Base-by-base conservation (phyloP, 2,888 invertebrate species). In the Chloromyia formosa region DNA sequence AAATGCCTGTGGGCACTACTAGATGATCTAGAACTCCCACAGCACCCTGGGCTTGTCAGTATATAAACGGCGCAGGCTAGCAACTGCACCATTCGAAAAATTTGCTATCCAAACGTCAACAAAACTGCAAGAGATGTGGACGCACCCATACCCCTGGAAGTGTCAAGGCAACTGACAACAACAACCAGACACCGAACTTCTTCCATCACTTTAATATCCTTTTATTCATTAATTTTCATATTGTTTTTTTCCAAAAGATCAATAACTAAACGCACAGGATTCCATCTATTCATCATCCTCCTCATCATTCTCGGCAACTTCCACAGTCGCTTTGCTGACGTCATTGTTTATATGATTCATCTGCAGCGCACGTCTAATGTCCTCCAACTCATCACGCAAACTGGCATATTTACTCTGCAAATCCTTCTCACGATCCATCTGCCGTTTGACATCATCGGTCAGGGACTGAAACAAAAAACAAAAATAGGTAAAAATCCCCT, bases 391-490 rank as follows among this genome's bases (percentile, higher is more conserved):
- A 1, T 90, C 88, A 78, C 92, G 91, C 0, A 97, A 87, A 77
- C 92, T 91, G 0, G 92, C 90, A 83, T 93, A 98, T 80, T 91
- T 90, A 77, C 89, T 89, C 86, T 99, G 98, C 66, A 98, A 86
- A 75, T 90, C 90, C 80, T 92, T 93, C 84, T 99, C 98, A 74
- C 98, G 88, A 78, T 96, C 95, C 80, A 92, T 94, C 87, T 98
- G 97, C 73, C 96, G 88, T 76, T 91, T 93, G 0, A 97, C 97
- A 83, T 98, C 97, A 82, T 97, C 96, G 73, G 94, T 94, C 77
- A 97, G 85, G 0, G 93, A 92, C 92, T 94, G 86, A 49, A 71
- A 60, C n/a, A 14, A 20, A 61, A 35, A 42, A n/a, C 27, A 18
- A 42, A 16, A 27, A 23, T 7, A 61, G 14, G 9, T 27, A 61